Evolutionary conservation across 2,113 vertebrate species (phyloP).

Genomic region (Cynocephalus volans): DNA sequence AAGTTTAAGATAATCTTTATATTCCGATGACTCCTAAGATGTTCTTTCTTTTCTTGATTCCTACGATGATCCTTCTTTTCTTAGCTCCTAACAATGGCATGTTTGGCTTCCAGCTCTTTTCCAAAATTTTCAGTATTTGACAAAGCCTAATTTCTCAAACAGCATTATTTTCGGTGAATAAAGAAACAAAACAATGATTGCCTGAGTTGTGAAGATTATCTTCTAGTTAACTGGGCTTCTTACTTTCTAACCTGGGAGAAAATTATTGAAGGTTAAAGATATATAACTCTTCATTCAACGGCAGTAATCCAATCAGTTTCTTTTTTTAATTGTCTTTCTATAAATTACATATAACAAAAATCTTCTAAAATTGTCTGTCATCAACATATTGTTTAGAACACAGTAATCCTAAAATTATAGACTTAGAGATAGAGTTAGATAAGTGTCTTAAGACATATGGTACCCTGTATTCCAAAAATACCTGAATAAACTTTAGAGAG

Average conservation of each 20-base stretch:
- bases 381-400: neutral
- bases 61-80: conserved; percentile 86
- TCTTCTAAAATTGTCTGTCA: conserved; percentile 43
- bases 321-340: conserved; percentile 56
- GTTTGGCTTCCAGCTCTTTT: conserved; percentile 84
- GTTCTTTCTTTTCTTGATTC: conserved; percentile 77
- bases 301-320: neutral
- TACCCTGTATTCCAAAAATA: conserved; percentile 15
- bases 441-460: neutral
- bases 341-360: conserved; percentile 42
- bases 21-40: conserved; percentile 79
- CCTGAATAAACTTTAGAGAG: conserved; percentile 5
- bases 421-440: conserved; percentile 41
- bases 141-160: conserved; percentile 69
- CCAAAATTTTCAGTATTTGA: conserved; percentile 61
- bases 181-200: conserved; percentile 54
- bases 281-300: neutral
- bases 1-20: conserved; percentile 85
- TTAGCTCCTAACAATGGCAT: conserved; percentile 90
- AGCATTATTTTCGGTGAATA: conserved; percentile 55
- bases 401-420: neutral
- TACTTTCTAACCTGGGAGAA: conserved; percentile 27
- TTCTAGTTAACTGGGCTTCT: neutral
- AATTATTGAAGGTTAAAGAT: conserved; percentile 18
- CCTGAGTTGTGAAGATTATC: neutral